Conservation (phyloP, 2,797 vertebrate species). For the Tokudaia tokunoshimensis region DNA sequence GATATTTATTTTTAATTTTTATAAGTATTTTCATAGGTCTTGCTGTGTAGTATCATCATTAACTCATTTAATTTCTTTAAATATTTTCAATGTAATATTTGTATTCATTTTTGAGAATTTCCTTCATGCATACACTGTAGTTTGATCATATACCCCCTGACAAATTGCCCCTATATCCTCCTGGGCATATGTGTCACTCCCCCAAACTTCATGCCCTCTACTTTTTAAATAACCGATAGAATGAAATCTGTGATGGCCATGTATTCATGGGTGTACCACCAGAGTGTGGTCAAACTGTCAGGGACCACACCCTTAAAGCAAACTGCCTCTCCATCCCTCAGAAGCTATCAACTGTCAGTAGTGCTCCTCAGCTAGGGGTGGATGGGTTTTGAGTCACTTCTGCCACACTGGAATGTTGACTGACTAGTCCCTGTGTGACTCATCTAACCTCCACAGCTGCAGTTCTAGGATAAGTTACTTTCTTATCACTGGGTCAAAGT, state of each 20-base stretch:
- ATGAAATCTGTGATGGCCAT: not conserved
- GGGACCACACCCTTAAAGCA: not conserved
- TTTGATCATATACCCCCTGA: not conserved
- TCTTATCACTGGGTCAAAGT: not conserved
- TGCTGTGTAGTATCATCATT: not conserved
- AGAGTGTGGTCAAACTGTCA: not conserved
- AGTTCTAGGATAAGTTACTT: not conserved
- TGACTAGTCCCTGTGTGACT: not conserved
- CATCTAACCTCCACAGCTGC: not conserved
- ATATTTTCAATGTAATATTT: not conserved
- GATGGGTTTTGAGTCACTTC: not conserved
- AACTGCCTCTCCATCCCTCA: not conserved
- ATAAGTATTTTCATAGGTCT: not conserved
- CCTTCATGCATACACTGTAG: not conserved
- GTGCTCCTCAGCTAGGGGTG: not conserved
- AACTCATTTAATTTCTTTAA: not conserved
- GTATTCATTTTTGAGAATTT: not conserved
- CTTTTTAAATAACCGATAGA: not conserved
- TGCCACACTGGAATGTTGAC: not conserved
- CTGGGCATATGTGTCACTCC: not conserved
- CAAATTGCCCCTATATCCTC: not conserved
- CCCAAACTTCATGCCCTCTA: not conserved
- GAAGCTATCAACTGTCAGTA: not conserved
- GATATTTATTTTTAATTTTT: not conserved
- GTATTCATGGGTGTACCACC: not conserved